Percentiles rank a stretch among this genome's conserved stretches.
Evolutionary conservation across 2,113 vertebrate genomes (phyloP).

Genomic region (Macquaria australasica): DNA sequence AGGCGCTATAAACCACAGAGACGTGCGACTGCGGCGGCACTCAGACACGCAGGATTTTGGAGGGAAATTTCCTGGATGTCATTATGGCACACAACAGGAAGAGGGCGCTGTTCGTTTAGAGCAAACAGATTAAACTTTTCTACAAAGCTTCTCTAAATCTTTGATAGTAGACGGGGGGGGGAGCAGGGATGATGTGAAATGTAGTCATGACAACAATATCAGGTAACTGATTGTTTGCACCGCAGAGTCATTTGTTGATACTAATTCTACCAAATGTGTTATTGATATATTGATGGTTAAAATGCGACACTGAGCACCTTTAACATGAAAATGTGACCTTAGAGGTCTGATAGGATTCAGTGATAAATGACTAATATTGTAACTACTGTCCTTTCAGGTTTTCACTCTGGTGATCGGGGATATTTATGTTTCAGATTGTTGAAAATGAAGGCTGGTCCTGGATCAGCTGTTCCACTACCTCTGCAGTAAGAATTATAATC

Average conservation of each 20-base stretch:
- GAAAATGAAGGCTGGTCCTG: constrained; percentile 1
- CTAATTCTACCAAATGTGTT: neutral
- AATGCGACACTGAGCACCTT: constrained; percentile 59
- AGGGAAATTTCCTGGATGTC: neutral
- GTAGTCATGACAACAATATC: neutral
- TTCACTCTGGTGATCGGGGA: neutral
- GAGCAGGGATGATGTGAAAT: constrained; percentile 23
- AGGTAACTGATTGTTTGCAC: constrained; percentile 6
- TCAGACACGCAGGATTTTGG: neutral
- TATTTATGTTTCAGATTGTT: neutral
- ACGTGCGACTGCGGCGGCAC: too few relatives aligned
- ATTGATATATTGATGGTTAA: neutral
- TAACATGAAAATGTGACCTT: constrained; percentile 2
- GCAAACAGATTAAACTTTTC: neutral
- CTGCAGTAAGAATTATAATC: constrained; percentile 19
- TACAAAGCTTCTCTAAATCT: constrained; percentile 1
- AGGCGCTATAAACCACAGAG: neutral
- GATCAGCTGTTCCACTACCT: constrained; percentile 29
- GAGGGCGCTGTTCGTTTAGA: constrained; percentile 8
- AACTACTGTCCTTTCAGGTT: neutral
- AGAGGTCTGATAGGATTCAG: constrained; percentile 5
- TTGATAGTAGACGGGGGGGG: neutral
- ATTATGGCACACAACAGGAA: constrained; percentile 47
- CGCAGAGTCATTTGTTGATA: neutral
- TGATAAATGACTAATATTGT: constrained; percentile 3